These are phyloP conservation scores for Epistrophella euchroma DNA, from an alignment of 2,888 invertebrate genomes.

Conservation along the genomic window DNA sequence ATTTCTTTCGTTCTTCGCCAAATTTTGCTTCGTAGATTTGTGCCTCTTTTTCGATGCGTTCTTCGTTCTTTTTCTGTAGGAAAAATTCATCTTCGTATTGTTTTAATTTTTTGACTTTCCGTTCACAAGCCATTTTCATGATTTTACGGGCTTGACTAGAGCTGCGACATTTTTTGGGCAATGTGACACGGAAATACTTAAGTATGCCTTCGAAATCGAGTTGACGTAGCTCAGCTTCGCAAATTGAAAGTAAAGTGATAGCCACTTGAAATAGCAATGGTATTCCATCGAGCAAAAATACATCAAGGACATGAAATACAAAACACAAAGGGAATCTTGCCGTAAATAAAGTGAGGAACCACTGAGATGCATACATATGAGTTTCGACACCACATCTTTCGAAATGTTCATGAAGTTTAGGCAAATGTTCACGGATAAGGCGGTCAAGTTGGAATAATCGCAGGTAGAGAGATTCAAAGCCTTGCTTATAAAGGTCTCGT, in stretches of 20 bases:
- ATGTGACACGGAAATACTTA: slow-evolving; percentile 98
- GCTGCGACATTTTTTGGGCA: slow-evolving; percentile 97
- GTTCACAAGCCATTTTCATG: slow-evolving; percentile 94
- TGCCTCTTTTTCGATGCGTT: slow-evolving; percentile 87
- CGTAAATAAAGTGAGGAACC: slow-evolving; percentile 99
- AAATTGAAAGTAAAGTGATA: slow-evolving; percentile 94
- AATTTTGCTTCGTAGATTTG: slow-evolving; percentile 89
- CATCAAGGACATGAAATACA: slow-evolving; percentile 98
- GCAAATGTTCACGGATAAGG: slow-evolving; percentile 93
- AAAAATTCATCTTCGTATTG: slow-evolving; percentile 97
- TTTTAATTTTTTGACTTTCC: slow-evolving; percentile 96
- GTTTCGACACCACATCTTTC: slow-evolving; percentile 94
- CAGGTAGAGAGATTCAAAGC: slow-evolving; percentile 97
- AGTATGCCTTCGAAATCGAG: slow-evolving; percentile 98
- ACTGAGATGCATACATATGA: slow-evolving; percentile 99
- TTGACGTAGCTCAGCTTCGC: slow-evolving; percentile 94
- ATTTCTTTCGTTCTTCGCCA: slow-evolving; percentile 84
- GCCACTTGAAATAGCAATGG: slow-evolving; percentile 98
- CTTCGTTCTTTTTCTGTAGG: slow-evolving; percentile 88
- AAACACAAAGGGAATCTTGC: slow-evolving; percentile 98
- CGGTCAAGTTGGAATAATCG: slow-evolving; percentile 97
- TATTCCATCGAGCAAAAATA: slow-evolving; percentile 97
- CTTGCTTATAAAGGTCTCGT: slow-evolving; percentile 97
- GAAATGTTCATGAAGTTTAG: slow-evolving; percentile 92
- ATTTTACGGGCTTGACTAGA: slow-evolving; percentile 95